A percentile compares a stretch with the other conserved stretches of the same genome.
Conservation (phyloP, 2,797 vertebrate genomes). For the Xenopus petersii region DNA sequence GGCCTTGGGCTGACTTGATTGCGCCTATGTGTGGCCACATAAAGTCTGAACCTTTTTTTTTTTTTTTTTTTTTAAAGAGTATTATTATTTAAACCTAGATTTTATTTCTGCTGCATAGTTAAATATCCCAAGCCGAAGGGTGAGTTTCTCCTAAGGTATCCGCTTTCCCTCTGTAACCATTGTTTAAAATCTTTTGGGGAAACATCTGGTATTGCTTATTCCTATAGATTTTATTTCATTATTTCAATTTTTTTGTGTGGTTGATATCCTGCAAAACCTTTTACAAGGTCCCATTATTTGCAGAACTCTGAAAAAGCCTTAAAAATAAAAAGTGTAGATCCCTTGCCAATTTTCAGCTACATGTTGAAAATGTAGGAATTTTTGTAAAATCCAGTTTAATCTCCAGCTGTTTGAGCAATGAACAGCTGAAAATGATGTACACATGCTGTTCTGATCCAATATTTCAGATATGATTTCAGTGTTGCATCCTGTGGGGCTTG, state of each 20-base stretch:
- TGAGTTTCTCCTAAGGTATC: no score
- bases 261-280: constrained; percentile 35
- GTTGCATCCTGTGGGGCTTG: not conserved
- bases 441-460: not conserved
- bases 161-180: not conserved
- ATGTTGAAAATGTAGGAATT: constrained; percentile 21
- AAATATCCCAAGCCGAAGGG: no score
- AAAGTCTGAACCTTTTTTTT: no score
- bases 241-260: constrained; percentile 7
- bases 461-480: not conserved
- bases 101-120: no score
- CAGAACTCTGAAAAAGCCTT: constrained; percentile 7
- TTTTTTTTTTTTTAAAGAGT: no score
- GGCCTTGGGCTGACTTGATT: no score
- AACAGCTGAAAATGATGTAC: constrained; percentile 37
- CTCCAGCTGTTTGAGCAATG: constrained; percentile 39
- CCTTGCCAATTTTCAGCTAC: constrained; percentile 38
- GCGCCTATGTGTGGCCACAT: no score
- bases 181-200: constrained; percentile 22
- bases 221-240: constrained; percentile 38
- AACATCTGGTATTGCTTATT: constrained; percentile 42
- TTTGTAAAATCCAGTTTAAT: constrained; percentile 43
- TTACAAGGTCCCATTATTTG: constrained; percentile 46
- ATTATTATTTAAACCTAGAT: no score
- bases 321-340: constrained; percentile 13